A percentile compares a stretch with the other conserved stretches of the same genome.
Conservation (phyloP, 1,140 invertebrate genomes). For the Drosophila ercepeae region DNA sequence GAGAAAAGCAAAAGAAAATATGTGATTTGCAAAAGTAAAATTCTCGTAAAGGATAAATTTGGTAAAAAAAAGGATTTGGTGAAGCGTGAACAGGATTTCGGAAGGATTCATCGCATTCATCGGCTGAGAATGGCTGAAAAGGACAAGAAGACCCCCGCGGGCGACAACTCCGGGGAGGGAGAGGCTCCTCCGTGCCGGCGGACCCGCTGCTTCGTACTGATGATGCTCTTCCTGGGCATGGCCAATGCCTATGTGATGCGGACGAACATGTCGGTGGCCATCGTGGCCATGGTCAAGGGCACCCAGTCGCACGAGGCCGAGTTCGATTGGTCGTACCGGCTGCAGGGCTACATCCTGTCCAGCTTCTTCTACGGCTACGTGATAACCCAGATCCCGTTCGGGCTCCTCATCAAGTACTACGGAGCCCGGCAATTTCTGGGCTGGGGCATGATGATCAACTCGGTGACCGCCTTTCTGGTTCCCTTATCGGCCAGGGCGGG, state of each 20-base stretch:
- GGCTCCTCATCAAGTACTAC: conserved; percentile 92
- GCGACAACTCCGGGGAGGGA: not conserved
- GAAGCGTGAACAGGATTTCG: no score
- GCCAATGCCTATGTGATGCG: conserved; percentile 97
- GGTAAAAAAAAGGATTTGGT: no score
- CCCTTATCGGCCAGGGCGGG: conserved; percentile 88
- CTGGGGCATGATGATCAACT: conserved; percentile 93
- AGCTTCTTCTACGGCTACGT: conserved; percentile 97
- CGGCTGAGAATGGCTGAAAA: no score
- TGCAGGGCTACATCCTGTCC: conserved; percentile 92
- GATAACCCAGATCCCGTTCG: conserved; percentile 92
- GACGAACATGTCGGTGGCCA: conserved; percentile 97
- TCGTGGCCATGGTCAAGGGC: conserved; percentile 97
- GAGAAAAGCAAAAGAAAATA: no score
- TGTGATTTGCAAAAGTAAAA: no score
- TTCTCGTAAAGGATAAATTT: no score
- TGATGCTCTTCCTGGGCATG: conserved; percentile 96
- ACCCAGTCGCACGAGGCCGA: conserved; percentile 89
- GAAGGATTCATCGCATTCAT: no score
- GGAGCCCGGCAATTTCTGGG: conserved; percentile 94
- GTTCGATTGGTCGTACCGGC: conserved; percentile 89
- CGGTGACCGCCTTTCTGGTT: conserved; percentile 91
- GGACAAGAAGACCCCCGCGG: no score
- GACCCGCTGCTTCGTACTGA: conserved; percentile 91
- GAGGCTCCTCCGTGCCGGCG: not conserved